Base-by-base conservation (phyloP, 2,888 invertebrate species). In the Mayetiola destructor region DNA sequence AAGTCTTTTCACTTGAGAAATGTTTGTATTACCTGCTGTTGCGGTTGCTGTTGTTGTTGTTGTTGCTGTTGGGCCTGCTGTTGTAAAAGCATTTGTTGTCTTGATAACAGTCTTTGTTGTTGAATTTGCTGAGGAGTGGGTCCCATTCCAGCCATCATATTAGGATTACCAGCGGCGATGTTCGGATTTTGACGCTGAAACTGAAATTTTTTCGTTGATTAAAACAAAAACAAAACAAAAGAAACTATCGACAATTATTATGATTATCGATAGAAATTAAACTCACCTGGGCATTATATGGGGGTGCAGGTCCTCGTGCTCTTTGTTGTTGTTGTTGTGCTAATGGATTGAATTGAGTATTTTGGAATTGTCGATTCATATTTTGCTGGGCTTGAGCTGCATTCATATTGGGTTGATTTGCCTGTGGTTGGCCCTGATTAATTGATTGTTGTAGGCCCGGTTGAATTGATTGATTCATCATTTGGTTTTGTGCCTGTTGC, bases 271-370 rank as follows among this genome's bases (percentile, higher is more conserved):
- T n/a, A n/a, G n/a, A n/a, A n/a, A 59, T n/a, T n/a, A n/a, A n/a
- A n/a, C n/a, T n/a, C n/a, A n/a, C n/a, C n/a, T 76, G 71, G 59
- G 88, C 78, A 8, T 84, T 82, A 71, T 89, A 89, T 0, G 88
- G 86, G 1, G 88, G 86, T 12, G 87, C 86, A 1, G 85, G 84
- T 9, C 84, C 86, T 16, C 72, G 73, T 3, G 1, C 23, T 16
- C 21, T 23, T 37, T 55, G 55, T 30, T 82, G 27, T 14, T 27
- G 6, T 27, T 48, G 48, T 16, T 48, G 48, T 27, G 48, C 48
- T n/a, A 48, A 4, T n/a, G n/a, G n/a, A n/a, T n/a, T n/a, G 1
- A 48, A 16, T 27, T 48, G 27, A 16, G 48, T n/a, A n/a, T n/a
- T n/a, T n/a, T n/a, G n/a, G n/a, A n/a, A n/a, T n/a, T n/a, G n/a